A percentile compares a stretch with the other conserved stretches of the same genome.
These are phyloP conservation scores for Parasteatoda lunata DNA, from an alignment of 2,888 invertebrate genomes.

Conservation along the genomic window DNA sequence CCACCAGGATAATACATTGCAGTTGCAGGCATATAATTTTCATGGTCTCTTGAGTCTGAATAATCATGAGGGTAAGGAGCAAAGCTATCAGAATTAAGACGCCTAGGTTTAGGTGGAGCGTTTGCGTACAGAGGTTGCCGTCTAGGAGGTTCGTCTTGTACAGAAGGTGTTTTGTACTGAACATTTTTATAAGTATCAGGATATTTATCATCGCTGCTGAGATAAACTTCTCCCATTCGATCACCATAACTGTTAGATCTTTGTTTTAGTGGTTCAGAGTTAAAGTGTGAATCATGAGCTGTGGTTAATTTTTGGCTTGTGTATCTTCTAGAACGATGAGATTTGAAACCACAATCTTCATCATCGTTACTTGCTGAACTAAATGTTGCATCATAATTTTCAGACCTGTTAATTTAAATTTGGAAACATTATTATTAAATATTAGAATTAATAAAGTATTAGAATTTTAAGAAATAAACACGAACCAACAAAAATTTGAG, in stretches of 20 bases:
- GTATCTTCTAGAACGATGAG: slow-evolving; percentile 70
- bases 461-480: too few relatives aligned
- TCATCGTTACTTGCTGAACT: slow-evolving; percentile 68
- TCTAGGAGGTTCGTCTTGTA: slow-evolving; percentile 31
- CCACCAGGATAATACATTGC: slow-evolving; percentile 18
- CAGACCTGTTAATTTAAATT: slow-evolving; percentile 34
- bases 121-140: slow-evolving; percentile 88
- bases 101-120: slow-evolving; percentile 90
- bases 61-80: slow-evolving; percentile 55
- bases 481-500: too few relatives aligned
- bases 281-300: slow-evolving; percentile 55
- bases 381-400: slow-evolving; percentile 38
- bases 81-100: slow-evolving; percentile 76
- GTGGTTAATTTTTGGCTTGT: slow-evolving; percentile 65
- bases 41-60: slow-evolving; percentile 21
- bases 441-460: too few relatives aligned
- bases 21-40: slow-evolving; percentile 6
- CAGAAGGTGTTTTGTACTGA: slow-evolving; percentile 5
- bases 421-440: not conserved
- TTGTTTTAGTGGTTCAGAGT: slow-evolving; percentile 56
- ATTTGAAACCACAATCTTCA: slow-evolving; percentile 71
- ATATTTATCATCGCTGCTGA: slow-evolving; percentile 70
- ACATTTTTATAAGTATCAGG: slow-evolving; percentile 66
- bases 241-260: slow-evolving; percentile 63
- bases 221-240: slow-evolving; percentile 64